Percentiles rank a stretch among this genome's conserved stretches.
Conservation (phyloP, 2,113 vertebrate genomes). For the Sialia sialis region DNA sequence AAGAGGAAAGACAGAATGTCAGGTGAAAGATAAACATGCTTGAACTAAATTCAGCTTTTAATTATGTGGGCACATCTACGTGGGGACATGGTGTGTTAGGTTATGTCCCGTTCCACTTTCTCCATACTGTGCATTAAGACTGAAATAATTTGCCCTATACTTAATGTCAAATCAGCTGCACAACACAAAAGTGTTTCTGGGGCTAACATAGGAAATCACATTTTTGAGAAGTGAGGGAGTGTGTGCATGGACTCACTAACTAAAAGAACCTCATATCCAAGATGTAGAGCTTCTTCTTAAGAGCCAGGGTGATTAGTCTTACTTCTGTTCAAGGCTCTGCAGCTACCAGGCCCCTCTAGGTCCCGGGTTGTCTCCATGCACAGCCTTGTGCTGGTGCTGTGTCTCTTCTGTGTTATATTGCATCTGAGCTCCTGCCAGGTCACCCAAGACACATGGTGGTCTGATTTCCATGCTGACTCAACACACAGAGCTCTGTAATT, state of each 20-base stretch:
- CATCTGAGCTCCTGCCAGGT: neutral
- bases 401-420: neutral
- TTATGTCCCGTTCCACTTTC: neutral
- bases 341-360: neutral
- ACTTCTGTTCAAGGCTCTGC: neutral
- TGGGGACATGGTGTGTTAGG: neutral
- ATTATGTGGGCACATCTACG: neutral
- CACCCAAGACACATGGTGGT: neutral
- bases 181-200: neutral
- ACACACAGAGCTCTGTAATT: fast-evolving
- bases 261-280: neutral
- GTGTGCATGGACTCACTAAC: neutral
- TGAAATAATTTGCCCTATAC: neutral
- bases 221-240: neutral
- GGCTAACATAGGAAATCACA: neutral
- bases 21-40: neutral
- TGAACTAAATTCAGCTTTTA: neutral
- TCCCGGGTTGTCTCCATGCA: neutral
- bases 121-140: neutral
- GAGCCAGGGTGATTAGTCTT: neutral
- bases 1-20: neutral
- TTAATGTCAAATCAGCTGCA: neutral
- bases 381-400: neutral
- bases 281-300: neutral
- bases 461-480: neutral